Evolutionary conservation across 2,113 vertebrate species (phyloP), one percentile per base, ranked within the genome.

Genomic region (Leptodactylus fuscus): DNA sequence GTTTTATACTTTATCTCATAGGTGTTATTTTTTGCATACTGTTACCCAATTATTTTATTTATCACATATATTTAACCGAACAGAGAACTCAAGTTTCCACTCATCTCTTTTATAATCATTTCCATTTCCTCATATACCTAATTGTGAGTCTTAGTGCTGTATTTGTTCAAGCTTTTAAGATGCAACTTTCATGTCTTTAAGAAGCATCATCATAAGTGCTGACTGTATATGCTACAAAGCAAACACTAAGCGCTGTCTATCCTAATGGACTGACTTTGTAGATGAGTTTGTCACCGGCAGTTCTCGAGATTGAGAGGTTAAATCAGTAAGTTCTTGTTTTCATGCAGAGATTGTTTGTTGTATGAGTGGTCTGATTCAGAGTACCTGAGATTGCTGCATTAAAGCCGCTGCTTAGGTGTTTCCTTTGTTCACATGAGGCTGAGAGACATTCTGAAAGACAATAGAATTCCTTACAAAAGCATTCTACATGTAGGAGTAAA

Each of bases 281-380:
- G 9, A 36, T 67, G 62, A 16, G 27, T 16, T 29, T 36, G 62
- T 6, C 18, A 34, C 5, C 20, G 15, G 32, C 32, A 36, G 29
- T 67, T 62, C 58, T 62, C 24, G 34, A 20, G 62, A 34, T 20
- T 67, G 62, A 34, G 27, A 67, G 62, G 32, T 67, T 67, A 67
- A 67, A 67, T 67, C 12, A 34, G 62, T 67, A 34, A 67, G 34
- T 67, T 67, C 62, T 67, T 67, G 32, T 67, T 67, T 67, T 67
- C 32, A 67, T 67, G 32, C 32, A 20, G 62, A 18, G 32, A 67
- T 18, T 67, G 62, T 67, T 67, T 62, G 27, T 20, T 67, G 27
- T 32, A 65, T 67, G 29, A 16, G 15, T 16, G 16, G 27, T 67
- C 62, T 34, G 15, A 67, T 67, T 67, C 62, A 67, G 1, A 29